Conservation (phyloP, 2,113 vertebrate genomes). For the Albula goreensis region DNA sequence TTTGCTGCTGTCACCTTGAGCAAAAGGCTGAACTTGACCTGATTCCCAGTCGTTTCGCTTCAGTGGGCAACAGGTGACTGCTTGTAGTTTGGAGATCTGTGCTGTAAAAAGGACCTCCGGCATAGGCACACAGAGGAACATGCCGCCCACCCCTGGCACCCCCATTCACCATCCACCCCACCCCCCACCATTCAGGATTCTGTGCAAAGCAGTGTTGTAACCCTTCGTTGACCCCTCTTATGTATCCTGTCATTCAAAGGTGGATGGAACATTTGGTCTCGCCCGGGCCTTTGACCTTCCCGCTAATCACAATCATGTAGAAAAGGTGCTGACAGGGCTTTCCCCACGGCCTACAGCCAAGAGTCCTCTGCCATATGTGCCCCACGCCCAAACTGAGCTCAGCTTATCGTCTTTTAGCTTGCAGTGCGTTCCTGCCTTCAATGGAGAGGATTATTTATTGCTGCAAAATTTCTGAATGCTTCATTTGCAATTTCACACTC, state of each 20-base stretch:
- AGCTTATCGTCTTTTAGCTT: not conserved
- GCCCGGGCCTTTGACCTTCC: not conserved
- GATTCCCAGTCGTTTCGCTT: not conserved
- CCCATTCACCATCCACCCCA: too few relatives aligned
- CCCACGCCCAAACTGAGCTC: not conserved
- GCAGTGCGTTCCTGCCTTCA: not conserved
- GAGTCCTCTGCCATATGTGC: not conserved
- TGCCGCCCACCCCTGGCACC: not conserved
- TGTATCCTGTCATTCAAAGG: not conserved
- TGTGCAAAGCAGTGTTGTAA: not conserved
- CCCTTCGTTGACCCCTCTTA: not conserved
- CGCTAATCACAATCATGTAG: not conserved
- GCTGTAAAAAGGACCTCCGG: not conserved
- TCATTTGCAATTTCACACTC: not conserved
- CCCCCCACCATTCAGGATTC: not conserved
- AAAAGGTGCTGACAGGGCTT: not conserved
- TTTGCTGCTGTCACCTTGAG: not conserved
- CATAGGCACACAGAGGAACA: not conserved
- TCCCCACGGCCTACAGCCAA: not conserved
- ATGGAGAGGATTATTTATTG: not conserved
- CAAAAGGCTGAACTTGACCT: not conserved
- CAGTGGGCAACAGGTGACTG: not conserved
- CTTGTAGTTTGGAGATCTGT: not conserved
- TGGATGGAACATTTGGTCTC: not conserved
- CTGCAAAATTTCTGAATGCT: not conserved